Percentiles rank a stretch among this genome's conserved stretches.
Evolutionary conservation across 2,888 invertebrate genomes (phyloP).

Genomic region (Protonemura montana): DNA sequence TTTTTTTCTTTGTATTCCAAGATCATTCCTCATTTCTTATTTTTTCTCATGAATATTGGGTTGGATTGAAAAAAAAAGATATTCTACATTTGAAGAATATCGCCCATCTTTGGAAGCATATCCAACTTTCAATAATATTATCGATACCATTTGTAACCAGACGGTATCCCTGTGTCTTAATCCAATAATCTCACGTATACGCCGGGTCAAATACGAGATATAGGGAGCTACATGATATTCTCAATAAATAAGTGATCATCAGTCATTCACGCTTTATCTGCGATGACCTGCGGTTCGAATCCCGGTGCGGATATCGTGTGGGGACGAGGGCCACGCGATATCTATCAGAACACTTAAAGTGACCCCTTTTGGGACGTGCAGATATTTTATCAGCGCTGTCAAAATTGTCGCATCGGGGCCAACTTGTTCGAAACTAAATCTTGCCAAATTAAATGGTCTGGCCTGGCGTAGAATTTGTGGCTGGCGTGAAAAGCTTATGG

Average conservation of each 20-base stretch:
- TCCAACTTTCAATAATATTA: neutral
- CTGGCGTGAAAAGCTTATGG: neutral
- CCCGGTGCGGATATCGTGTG: neutral
- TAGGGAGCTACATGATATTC: neutral
- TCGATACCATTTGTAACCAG: neutral
- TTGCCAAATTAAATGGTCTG: neutral
- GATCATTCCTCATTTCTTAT: neutral
- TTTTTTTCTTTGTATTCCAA: neutral
- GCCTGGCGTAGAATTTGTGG: neutral
- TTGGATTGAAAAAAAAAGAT: neutral
- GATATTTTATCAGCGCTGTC: conserved; percentile 4
- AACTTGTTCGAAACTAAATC: neutral
- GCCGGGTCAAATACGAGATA: too few relatives aligned
- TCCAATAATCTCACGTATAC: neutral
- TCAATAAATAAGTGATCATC: neutral
- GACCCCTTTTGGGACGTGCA: neutral
- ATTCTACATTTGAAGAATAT: neutral
- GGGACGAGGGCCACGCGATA: neutral
- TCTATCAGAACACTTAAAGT: conserved; percentile 12
- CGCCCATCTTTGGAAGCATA: neutral
- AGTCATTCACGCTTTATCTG: neutral
- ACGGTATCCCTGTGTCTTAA: neutral
- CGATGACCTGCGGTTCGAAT: neutral
- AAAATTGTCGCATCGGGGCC: neutral
- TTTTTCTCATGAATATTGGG: neutral